These are phyloP conservation scores for Conistra vaccinii DNA, from an alignment of 2,888 invertebrate species.

Conservation along the genomic window DNA sequence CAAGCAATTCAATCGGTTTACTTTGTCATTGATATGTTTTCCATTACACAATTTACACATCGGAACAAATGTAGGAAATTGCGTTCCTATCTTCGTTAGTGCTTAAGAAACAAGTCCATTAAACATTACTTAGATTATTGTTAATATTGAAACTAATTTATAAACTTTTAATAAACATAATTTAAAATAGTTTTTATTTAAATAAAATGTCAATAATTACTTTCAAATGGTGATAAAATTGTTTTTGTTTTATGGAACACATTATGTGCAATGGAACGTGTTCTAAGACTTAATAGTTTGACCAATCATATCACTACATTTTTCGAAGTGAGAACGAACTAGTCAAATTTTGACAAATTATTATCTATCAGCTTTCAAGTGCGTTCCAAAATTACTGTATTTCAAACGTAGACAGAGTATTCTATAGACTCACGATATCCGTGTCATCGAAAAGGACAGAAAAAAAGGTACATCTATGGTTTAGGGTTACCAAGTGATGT, in stretches of 20 bases:
- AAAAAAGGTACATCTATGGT: too few relatives aligned
- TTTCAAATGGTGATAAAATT: not conserved
- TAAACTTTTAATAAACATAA: too few relatives aligned
- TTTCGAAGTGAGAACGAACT: slow-evolving; percentile 22
- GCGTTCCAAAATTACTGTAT: slow-evolving; percentile 4
- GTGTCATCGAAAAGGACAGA: too few relatives aligned
- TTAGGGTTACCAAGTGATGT: too few relatives aligned
- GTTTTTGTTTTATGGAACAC: rapidly evolving
- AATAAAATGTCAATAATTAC: too few relatives aligned
- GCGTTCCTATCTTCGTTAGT: slow-evolving; percentile 5
- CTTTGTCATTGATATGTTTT: slow-evolving; percentile 66
- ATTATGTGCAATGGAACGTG: slow-evolving; percentile 9
- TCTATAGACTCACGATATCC: too few relatives aligned
- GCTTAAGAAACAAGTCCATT: rapidly evolving
- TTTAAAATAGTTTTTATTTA: not conserved
- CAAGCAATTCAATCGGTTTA: slow-evolving; percentile 77
- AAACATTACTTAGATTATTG: rapidly evolving
- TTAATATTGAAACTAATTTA: not conserved
- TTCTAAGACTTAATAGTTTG: rapidly evolving
- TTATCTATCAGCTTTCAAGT: not conserved
- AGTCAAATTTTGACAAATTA: slow-evolving; percentile 43
- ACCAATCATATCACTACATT: slow-evolving; percentile 7
- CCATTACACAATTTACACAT: slow-evolving; percentile 56
- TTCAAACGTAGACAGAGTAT: too few relatives aligned
- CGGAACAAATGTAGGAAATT: rapidly evolving